Conservation (phyloP, 2,113 vertebrate genomes). For the Eurypyga helias region DNA sequence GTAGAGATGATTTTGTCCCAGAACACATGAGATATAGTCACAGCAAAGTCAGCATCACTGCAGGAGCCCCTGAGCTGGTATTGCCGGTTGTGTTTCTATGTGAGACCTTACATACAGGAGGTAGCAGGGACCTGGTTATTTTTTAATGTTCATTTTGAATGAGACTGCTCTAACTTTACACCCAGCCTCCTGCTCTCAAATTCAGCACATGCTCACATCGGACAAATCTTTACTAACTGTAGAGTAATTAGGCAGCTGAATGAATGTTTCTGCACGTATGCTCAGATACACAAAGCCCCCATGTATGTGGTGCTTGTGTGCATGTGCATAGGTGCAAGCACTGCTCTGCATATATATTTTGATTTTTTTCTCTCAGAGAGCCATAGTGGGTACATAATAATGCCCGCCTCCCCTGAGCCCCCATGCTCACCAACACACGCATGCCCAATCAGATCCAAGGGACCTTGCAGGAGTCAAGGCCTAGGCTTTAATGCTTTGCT, state of each 20-base stretch:
- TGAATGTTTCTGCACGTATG: neutral
- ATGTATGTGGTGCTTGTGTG: neutral
- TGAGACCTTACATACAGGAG: neutral
- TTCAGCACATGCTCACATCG: neutral
- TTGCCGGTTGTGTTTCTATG: neutral
- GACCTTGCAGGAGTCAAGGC: slow-evolving; percentile 35
- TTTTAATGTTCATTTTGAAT: neutral
- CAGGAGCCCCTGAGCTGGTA: neutral
- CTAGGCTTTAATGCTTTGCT: neutral
- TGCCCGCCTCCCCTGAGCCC: neutral
- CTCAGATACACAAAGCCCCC: neutral
- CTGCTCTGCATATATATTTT: neutral
- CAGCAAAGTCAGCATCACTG: neutral
- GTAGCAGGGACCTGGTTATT: neutral
- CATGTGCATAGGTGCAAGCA: neutral
- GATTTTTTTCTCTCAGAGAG: neutral
- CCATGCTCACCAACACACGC: neutral
- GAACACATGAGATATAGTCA: neutral
- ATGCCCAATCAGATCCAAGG: neutral
- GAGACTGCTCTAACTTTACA: neutral
- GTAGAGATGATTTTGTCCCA: neutral
- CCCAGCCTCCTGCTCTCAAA: neutral
- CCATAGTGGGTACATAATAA: neutral
- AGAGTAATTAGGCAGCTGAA: neutral
- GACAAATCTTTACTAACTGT: neutral